Evolutionary conservation across 37 sponge, comb jelly and placozoan species (phyloP).

Genomic region (Aplysina aerophoba): DNA sequence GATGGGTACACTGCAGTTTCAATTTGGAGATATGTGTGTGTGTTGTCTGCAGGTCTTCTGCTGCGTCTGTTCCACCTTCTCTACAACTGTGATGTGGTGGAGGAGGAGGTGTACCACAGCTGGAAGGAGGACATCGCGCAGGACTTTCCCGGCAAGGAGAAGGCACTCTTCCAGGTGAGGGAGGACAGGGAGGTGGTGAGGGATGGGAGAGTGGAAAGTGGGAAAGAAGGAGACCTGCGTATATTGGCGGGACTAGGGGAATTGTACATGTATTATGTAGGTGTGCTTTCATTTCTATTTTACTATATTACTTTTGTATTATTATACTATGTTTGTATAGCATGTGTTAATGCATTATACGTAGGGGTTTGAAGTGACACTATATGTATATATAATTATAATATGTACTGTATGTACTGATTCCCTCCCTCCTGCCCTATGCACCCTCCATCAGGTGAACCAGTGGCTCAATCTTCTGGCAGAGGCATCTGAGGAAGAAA

Average conservation of each 20-base stretch:
- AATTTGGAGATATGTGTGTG: neutral
- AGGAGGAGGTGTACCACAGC: slow-evolving; percentile 71
- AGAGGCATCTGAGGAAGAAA: slow-evolving; percentile 28
- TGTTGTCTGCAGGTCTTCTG: slow-evolving; percentile 51
- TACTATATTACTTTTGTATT: too few species aligned
- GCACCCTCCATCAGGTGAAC: slow-evolving; percentile 55
- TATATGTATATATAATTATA: too few species aligned
- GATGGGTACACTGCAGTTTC: too few species aligned
- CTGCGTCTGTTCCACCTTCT: slow-evolving; percentile 66
- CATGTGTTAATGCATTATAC: too few species aligned
- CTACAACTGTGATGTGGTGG: slow-evolving; percentile 82
- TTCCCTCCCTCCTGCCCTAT: too few species aligned
- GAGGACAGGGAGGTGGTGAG: neutral
- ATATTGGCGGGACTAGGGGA: neutral
- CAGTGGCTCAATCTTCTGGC: slow-evolving; percentile 70
- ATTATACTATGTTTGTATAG: neutral
- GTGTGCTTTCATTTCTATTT: neutral
- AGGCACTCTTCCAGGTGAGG: slow-evolving; percentile 74
- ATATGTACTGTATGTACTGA: neutral
- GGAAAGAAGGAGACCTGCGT: neutral
- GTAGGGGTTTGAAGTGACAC: too few species aligned
- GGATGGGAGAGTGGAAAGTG: neutral
- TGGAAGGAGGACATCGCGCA: slow-evolving; percentile 83
- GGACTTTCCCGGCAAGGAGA: slow-evolving; percentile 80
- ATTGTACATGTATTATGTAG: neutral